A percentile compares a stretch with the other conserved stretches of the same genome.
Conservation (phyloP, 2,113 vertebrate species). For the Bagarius yarrelli region DNA sequence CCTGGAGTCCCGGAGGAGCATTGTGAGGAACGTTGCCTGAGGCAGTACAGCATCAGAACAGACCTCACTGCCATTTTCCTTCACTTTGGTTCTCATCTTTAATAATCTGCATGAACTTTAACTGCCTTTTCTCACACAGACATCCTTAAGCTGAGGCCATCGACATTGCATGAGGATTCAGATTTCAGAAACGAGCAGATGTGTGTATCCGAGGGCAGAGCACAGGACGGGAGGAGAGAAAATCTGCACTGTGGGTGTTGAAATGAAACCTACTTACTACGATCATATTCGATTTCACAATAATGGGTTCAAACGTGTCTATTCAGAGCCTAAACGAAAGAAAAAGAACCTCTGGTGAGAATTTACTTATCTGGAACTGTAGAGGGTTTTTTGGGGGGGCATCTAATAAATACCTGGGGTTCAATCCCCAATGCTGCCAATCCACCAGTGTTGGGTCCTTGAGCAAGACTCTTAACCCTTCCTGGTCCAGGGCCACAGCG, state of each 20-base stretch:
- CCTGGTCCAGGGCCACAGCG: no score
- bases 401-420: no score
- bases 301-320: neutral
- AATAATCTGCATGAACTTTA: neutral
- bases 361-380: neutral
- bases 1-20: neutral
- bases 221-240: neutral
- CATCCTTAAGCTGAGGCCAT: neutral
- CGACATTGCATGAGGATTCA: slow-evolving; percentile 14
- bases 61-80: neutral
- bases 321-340: neutral
- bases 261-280: neutral
- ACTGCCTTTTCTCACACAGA: neutral
- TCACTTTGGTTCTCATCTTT: neutral
- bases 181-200: slow-evolving; percentile 30
- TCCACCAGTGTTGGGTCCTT: no score
- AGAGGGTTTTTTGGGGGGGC: no score
- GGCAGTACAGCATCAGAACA: slow-evolving; percentile 5
- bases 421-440: no score
- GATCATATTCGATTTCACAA: neutral
- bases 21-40: neutral
- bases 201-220: neutral
- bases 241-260: neutral
- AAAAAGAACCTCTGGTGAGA: neutral
- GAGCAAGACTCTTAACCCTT: no score